Evolutionary conservation across 2,113 vertebrate genomes (phyloP), one percentile per base, ranked within the genome.

Genomic region (Pomatorhinus ruficollis): DNA sequence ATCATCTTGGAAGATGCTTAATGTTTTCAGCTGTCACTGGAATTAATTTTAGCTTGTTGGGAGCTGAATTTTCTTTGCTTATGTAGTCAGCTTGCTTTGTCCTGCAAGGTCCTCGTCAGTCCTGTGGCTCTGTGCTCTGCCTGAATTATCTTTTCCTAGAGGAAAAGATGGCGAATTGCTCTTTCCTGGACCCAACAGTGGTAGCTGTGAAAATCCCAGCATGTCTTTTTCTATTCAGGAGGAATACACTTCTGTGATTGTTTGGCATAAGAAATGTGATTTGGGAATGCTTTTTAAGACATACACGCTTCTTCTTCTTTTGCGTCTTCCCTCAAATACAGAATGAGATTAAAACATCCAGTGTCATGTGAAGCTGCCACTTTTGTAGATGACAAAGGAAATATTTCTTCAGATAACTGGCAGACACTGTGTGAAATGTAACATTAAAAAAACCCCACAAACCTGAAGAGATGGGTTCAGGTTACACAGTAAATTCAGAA

Each of bases 51-150:
- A 28, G 5, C 64, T 60, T 72, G 13, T 42, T 42, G 53, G 57
- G n/a, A 81, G 54, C 15, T 49, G 64, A 33, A 14, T 53, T 56
- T 35, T n/a, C 64, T 30, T 57, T 31, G 21, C 47, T 61, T 22
- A 19, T 1, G 0, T 0, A 1, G 22, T 19, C 4, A 2, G n/a
- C 15, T 75, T 61, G 25, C 3, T 37, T 25, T 47, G 54, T 28
- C 28, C 37, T 2, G 5, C 28, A 1, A 6, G 19, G 13, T 33
- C 24, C 49, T 44, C 13, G 16, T 11, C 30, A 24, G 0, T 5
- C 19, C 44, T n/a, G 12, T 2, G 12, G 47, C 64, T 31, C 52
- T 5, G 22, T 12, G 15, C 49, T 91, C 45, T 57, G 24, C 12
- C 44, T 28, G 8, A 53, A 17, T 14, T 52, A 8, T 4, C 11